Percentiles rank a stretch among this genome's conserved stretches.
Evolutionary conservation across 2,888 invertebrate species (phyloP).

Genomic region (Selenia dentaria): DNA sequence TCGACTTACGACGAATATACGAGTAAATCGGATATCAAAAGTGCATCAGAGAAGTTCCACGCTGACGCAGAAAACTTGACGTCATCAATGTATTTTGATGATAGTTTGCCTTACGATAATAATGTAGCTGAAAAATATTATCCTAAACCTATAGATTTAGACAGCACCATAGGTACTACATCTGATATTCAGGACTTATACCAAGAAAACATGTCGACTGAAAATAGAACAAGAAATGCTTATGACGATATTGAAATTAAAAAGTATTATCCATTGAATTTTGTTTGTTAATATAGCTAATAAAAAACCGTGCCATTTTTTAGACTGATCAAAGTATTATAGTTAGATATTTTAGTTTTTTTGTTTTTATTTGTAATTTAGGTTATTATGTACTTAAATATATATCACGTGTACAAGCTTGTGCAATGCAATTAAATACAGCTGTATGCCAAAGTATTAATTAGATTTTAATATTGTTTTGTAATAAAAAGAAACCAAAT

Average conservation of each 20-base stretch:
- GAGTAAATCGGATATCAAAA: conserved; percentile 45
- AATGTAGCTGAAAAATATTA: conserved; percentile 53
- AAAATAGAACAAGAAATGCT: conserved; percentile 37
- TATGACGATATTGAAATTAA: conserved; percentile 53
- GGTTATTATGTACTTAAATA: conserved; percentile 19
- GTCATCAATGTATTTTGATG: conserved; percentile 65
- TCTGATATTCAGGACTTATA: conserved; percentile 42
- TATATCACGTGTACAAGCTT: conserved; percentile 32
- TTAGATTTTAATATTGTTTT: conserved; percentile 49
- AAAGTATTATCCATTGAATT: conserved; percentile 64
- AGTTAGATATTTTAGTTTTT: conserved; percentile 25
- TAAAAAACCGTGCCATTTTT: conserved; percentile 22
- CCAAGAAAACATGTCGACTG: conserved; percentile 41
- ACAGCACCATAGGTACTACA: conserved; percentile 38
- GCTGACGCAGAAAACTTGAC: conserved; percentile 42
- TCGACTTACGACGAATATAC: conserved; percentile 49
- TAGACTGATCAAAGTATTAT: conserved; percentile 36
- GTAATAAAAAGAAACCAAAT: conserved; percentile 55
- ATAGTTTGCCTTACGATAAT: conserved; percentile 57
- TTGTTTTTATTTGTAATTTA: conserved; percentile 26
- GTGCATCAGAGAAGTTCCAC: conserved; percentile 8
- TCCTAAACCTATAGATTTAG: conserved; percentile 41
- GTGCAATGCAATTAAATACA: conserved; percentile 37
- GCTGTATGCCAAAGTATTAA: conserved; percentile 51
- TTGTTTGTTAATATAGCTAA: conserved; percentile 60